These are phyloP conservation scores for Callaeas wilsoni DNA, from an alignment of 2,113 vertebrate species.

Conservation along the genomic window DNA sequence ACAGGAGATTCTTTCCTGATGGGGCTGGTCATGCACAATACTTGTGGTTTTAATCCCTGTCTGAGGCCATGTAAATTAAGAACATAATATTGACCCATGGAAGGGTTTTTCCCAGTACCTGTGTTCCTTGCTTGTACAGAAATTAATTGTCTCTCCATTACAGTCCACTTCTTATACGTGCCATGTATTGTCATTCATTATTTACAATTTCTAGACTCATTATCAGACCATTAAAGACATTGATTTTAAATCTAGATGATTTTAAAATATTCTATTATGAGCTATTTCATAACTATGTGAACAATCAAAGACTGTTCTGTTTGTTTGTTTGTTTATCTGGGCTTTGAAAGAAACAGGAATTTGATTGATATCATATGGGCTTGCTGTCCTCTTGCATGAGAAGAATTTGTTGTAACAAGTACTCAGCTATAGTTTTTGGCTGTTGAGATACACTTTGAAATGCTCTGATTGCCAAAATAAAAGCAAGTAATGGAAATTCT, in stretches of 20 bases:
- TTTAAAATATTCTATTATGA: neutral
- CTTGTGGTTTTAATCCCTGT: neutral
- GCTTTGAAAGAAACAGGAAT: neutral
- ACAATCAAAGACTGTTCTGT: neutral
- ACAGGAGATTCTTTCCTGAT: neutral
- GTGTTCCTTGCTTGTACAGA: neutral
- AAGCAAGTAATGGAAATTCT: neutral
- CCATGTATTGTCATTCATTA: neutral
- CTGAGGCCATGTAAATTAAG: neutral
- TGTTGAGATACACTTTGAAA: neutral
- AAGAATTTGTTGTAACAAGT: slow-evolving; percentile 11
- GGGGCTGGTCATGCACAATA: neutral
- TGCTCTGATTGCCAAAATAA: neutral
- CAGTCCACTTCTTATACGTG: neutral
- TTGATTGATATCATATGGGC: neutral
- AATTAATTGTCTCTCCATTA: neutral
- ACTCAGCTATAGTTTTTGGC: slow-evolving; percentile 23
- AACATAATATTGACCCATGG: neutral
- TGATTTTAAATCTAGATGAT: neutral
- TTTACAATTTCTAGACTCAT: neutral
- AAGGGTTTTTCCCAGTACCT: neutral
- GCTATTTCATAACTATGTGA: neutral
- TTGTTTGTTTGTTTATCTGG: slow-evolving; percentile 2
- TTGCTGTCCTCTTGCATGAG: neutral
- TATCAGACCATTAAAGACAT: neutral